Conservation (phyloP, 1,140 invertebrate genomes). For the Pentalonia nigronervosa region DNA sequence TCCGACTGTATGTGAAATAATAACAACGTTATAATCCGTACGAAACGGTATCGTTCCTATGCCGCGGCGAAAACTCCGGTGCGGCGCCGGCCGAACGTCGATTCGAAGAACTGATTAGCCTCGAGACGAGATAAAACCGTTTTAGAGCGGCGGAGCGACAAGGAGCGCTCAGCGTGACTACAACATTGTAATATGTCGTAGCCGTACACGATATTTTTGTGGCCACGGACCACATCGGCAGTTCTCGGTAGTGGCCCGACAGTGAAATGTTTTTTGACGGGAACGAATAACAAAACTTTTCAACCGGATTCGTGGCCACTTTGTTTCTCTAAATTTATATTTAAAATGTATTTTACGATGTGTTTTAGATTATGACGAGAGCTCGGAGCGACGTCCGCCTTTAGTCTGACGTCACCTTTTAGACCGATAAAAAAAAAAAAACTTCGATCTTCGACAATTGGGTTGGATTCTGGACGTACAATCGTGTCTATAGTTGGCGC, state of each 20-base stretch:
- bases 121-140: slow-evolving; percentile 35
- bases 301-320: too few species aligned
- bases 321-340: too few species aligned
- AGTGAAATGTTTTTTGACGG: background rate
- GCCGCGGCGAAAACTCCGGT: background rate
- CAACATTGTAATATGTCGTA: too few species aligned
- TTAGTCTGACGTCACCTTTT: too few species aligned
- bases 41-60: background rate
- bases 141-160: background rate
- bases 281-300: background rate
- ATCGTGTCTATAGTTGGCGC: too few species aligned
- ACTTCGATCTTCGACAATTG: too few species aligned
- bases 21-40: background rate
- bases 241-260: background rate
- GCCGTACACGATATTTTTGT: background rate
- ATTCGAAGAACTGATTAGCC: slow-evolving; percentile 4
- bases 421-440: too few species aligned
- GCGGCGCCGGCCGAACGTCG: background rate
- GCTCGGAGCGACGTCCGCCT: too few species aligned
- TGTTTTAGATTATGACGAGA: background rate
- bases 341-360: background rate
- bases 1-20: background rate
- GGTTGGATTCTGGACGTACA: too few species aligned
- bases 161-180: background rate
- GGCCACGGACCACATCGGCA: background rate